These are phyloP conservation scores for Prionailurus viverrinus DNA, from an alignment of 2,113 vertebrate genomes.

Conservation along the genomic window DNA sequence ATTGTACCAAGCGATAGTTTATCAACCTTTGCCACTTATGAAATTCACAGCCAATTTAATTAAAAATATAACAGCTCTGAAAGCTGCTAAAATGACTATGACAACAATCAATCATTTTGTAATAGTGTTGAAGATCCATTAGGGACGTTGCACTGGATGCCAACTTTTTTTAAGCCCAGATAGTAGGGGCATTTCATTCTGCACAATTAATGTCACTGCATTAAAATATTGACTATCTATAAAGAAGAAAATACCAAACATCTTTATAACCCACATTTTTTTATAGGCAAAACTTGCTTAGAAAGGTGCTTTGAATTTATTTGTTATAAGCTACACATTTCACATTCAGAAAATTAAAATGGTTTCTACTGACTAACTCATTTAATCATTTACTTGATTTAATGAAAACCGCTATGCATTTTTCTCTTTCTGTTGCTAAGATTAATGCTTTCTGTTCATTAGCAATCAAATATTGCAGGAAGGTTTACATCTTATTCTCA, in stretches of 20 bases:
- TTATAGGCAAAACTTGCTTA: constrained; percentile 85
- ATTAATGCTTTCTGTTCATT: constrained; percentile 86
- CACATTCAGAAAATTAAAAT: constrained; percentile 85
- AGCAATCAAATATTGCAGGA: constrained; percentile 85
- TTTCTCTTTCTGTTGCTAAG: constrained; percentile 82
- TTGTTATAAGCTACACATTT: constrained; percentile 80
- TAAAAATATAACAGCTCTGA: constrained; percentile 88
- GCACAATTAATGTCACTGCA: constrained; percentile 83
- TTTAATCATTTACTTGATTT: constrained; percentile 87
- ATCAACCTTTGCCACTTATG: constrained; percentile 86
- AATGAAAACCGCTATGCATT: constrained; percentile 84
- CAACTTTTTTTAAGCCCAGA: constrained; percentile 81
- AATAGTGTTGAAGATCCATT: constrained; percentile 85
- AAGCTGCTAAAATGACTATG: constrained; percentile 85
- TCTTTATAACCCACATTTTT: constrained; percentile 82
- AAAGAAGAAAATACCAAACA: constrained; percentile 82
- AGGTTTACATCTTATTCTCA: constrained; percentile 82
- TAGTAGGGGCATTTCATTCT: constrained; percentile 85
- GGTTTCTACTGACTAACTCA: constrained; percentile 83
- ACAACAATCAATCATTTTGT: constrained; percentile 87
- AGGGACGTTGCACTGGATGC: constrained; percentile 73
- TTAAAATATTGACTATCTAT: constrained; percentile 82
- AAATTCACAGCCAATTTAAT: constrained; percentile 89
- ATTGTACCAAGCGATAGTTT: constrained; percentile 79
- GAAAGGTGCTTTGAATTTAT: constrained; percentile 85